Percentiles rank a stretch among this genome's conserved stretches.
Evolutionary conservation across 2,888 invertebrate species (phyloP).

Genomic region (Stenoptilia bipunctidactyla): DNA sequence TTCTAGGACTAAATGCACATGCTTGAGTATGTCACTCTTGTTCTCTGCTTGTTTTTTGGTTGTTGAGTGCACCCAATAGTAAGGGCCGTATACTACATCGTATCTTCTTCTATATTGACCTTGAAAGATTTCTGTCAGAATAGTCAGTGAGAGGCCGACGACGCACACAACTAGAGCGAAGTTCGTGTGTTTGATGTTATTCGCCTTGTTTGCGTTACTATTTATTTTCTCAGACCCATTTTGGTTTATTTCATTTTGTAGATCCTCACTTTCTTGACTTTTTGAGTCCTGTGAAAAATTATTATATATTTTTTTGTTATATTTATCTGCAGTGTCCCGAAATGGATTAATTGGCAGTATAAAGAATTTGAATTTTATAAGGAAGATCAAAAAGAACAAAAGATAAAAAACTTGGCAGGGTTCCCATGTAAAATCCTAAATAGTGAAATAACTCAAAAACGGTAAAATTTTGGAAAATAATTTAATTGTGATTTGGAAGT

Average conservation of each 20-base stretch:
- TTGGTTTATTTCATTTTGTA: slow-evolving; percentile 3
- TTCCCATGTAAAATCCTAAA: too few relatives aligned
- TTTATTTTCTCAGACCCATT: slow-evolving; percentile 10
- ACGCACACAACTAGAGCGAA: slow-evolving; percentile 43
- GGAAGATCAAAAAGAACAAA: too few relatives aligned
- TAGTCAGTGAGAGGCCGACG: slow-evolving; percentile 38
- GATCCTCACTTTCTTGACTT: slow-evolving; percentile 9
- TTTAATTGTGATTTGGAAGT: too few relatives aligned
- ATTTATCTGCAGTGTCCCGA: too few relatives aligned
- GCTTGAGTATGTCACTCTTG: slow-evolving; percentile 77
- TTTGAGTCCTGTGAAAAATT: background rate
- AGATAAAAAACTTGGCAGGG: too few relatives aligned
- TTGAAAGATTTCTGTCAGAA: slow-evolving; percentile 39
- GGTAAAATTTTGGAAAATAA: too few relatives aligned
- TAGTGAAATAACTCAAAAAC: too few relatives aligned
- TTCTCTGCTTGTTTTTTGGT: slow-evolving; percentile 66
- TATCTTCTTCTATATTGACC: slow-evolving; percentile 23
- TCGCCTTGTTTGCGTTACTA: slow-evolving; percentile 11
- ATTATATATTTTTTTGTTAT: too few relatives aligned
- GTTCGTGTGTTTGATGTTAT: slow-evolving; percentile 18
- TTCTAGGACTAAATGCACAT: slow-evolving; percentile 84
- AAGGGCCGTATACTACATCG: slow-evolving; percentile 16
- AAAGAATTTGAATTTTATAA: too few relatives aligned
- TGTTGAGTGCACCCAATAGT: slow-evolving; percentile 74
- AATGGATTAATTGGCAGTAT: too few relatives aligned